Percentiles rank a stretch among this genome's conserved stretches.
Conservation (phyloP, 1,140 invertebrate species). For the Bradysia coprophila region DNA sequence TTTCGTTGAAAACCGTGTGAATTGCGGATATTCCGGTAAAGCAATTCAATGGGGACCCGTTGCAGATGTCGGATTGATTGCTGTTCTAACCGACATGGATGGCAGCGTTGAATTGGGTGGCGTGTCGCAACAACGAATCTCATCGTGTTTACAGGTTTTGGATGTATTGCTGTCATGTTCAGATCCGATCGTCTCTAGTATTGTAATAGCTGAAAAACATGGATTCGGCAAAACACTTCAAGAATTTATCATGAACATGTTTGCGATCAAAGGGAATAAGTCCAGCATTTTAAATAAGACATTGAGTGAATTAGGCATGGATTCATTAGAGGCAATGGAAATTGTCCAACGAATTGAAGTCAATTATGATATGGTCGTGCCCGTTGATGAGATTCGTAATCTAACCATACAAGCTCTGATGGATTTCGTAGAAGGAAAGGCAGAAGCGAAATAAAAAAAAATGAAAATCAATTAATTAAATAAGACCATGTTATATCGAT, state of each 20-base stretch:
- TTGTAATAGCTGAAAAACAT: constrained; percentile 57
- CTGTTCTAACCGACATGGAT: constrained; percentile 63
- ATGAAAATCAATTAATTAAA: no score
- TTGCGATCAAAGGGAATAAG: constrained; percentile 33
- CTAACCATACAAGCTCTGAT: no score
- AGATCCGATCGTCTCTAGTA: constrained; percentile 44
- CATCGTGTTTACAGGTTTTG: constrained; percentile 48
- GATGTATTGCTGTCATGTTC: constrained; percentile 47
- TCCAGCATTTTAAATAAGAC: constrained; percentile 46
- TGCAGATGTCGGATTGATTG: constrained; percentile 51
- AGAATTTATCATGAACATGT: constrained; percentile 40
- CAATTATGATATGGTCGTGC: constrained; percentile 58
- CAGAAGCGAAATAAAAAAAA: no score
- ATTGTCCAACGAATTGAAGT: constrained; percentile 71
- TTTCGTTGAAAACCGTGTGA: constrained; percentile 29
- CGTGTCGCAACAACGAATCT: constrained; percentile 66
- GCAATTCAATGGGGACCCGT: constrained; percentile 39
- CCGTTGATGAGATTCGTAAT: constrained; percentile 57
- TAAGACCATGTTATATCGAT: no score
- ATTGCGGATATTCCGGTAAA: constrained; percentile 29
- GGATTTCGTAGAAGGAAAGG: no score
- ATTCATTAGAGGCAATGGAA: constrained; percentile 82
- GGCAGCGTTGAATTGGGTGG: constrained; percentile 59
- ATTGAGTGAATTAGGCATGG: constrained; percentile 73
- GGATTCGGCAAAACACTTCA: constrained; percentile 42